These are phyloP conservation scores for Mustela lutreola DNA, from an alignment of 2,113 vertebrate genomes.

Conservation along the genomic window DNA sequence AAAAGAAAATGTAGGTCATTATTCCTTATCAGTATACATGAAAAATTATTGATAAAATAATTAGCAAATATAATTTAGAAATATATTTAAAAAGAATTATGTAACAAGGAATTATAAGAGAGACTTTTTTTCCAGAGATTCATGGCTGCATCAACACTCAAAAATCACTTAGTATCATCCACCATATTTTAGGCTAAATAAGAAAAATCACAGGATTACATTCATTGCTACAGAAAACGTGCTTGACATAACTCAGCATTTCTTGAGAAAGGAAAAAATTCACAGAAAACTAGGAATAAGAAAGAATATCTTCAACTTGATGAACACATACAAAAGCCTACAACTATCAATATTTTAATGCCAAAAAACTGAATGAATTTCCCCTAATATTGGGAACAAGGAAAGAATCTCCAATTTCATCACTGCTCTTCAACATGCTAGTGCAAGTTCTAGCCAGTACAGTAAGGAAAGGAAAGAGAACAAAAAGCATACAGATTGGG, in stretches of 20 bases:
- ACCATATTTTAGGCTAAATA: background rate
- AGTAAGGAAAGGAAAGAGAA: background rate
- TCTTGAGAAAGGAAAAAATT: background rate
- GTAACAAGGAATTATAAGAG: background rate
- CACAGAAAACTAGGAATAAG: background rate
- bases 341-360: background rate
- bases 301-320: background rate
- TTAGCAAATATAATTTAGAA: background rate
- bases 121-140: background rate
- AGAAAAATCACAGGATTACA: background rate
- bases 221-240: background rate
- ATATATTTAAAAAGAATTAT: background rate
- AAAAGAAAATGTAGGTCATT: background rate
- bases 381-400: background rate
- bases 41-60: background rate
- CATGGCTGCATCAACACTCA: background rate
- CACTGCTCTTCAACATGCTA: background rate
- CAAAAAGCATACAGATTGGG: background rate
- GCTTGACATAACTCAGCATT: background rate
- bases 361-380: background rate
- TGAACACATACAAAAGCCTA: background rate
- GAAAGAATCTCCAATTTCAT: background rate
- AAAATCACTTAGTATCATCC: background rate
- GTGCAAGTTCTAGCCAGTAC: background rate
- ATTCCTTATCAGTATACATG: background rate